Evolutionary conservation across 1,140 invertebrate genomes (phyloP).

Genomic region (Drosophila bocki): DNA sequence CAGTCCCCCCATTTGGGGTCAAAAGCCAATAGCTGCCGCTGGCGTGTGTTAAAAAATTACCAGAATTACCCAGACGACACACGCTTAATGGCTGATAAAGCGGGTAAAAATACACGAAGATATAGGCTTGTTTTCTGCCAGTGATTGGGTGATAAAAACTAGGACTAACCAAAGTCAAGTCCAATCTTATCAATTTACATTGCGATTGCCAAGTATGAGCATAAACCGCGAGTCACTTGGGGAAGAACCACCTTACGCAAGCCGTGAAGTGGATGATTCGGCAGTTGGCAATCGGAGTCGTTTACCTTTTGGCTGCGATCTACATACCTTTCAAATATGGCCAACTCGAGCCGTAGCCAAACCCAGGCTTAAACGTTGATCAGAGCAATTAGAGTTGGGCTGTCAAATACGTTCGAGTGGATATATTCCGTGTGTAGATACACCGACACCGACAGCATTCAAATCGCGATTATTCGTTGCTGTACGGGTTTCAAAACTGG

Average conservation of each 20-base stretch:
- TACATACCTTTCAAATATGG: conserved; percentile 28
- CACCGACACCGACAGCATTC: conserved; percentile 31
- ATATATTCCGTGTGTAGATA: conserved; percentile 19
- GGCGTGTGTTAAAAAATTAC: conserved; percentile 8
- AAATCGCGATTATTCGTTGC: conserved; percentile 50
- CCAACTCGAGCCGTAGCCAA: not conserved
- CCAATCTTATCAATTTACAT: conserved; percentile 33
- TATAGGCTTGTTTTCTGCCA: not conserved
- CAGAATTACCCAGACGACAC: not conserved
- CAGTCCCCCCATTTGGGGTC: conserved; percentile 14
- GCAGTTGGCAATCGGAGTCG: conserved; percentile 20
- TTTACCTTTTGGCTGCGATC: conserved; percentile 22
- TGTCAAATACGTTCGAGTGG: conserved; percentile 52
- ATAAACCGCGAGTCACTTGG: not conserved
- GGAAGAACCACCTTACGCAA: not conserved
- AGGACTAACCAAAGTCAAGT: conserved; percentile 17
- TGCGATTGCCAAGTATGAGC: not conserved
- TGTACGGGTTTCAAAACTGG: conserved; percentile 62
- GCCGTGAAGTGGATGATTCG: conserved; percentile 15
- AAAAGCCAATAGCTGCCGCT: conserved; percentile 22
- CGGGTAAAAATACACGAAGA: not conserved
- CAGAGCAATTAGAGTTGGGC: conserved; percentile 62
- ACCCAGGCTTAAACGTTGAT: conserved; percentile 39
- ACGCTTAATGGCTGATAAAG: conserved; percentile 9
- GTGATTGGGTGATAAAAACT: conserved; percentile 8